Base-by-base conservation (phyloP, 2,797 vertebrate species). In the Scomberomorus guttatus region DNA sequence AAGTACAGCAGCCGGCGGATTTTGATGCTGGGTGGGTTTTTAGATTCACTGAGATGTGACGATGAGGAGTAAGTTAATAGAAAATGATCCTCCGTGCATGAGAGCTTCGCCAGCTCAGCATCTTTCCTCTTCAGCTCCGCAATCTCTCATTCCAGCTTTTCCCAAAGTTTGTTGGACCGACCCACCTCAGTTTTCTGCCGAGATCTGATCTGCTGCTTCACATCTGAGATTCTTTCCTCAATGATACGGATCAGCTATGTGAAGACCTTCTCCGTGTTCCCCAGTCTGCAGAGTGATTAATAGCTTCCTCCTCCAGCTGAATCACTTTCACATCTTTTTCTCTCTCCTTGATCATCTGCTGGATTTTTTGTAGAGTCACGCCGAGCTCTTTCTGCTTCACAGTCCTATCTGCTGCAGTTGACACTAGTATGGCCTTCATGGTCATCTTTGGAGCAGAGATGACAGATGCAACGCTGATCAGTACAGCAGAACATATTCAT, bases 401-500 rank as follows among this genome's bases (percentile, higher is more conserved):
- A 0, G 18, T 5, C n/a, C 78, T 65, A 18, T 81, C 79, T n/a
- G 77, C 62, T 18, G 64, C 29, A 1, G 73, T 62, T 17, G 81
- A 68, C 12, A 85, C 79, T 37, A n/a, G 55, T 83, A 24, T 74
- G 82, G 55, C 79, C 81, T 76, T 73, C 82, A 4, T 82, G 79
- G 10, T 57, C 20, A 0, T 87, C 87, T n/a, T 70, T 37, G 12
- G 77, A 69, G 20, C 87, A 70, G 37, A 85, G 52, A 20, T 83
- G 80, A 46, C 84, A 85, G 72, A 89, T 85, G 51, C 69, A 79
- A 3, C 8, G n/a, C 72, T 84, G 86, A 54, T 87, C 88, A 2
- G 81, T 86, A 1, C 37, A 76, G 14, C 85, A 84, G 65, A 82
- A 87, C 77, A 86, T 10, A 75, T 84, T 90, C 85, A 82, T 87